A percentile compares a stretch with the other conserved stretches of the same genome.
These are phyloP conservation scores for Nycticorax nycticorax DNA, from an alignment of 2,113 vertebrate genomes.

Conservation along the genomic window DNA sequence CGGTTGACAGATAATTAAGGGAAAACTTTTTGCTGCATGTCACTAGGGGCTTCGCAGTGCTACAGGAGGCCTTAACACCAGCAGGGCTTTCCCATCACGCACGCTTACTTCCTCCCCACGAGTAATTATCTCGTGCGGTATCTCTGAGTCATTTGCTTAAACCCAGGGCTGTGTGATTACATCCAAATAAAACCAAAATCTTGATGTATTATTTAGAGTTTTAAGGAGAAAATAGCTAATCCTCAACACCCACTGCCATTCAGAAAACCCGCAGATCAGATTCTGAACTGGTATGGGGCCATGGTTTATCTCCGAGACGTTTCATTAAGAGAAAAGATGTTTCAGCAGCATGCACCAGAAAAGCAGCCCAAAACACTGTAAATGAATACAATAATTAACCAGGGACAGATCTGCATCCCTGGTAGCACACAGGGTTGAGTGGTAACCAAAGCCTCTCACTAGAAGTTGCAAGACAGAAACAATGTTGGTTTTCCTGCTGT, in stretches of 20 bases:
- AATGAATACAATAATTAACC: neutral
- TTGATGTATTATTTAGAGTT: neutral
- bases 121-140: neutral
- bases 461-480: neutral
- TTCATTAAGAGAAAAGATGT: neutral
- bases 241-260: neutral
- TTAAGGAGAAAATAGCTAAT: neutral
- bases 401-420: neutral
- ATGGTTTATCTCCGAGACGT: rapidly evolving
- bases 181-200: neutral
- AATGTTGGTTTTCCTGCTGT: neutral
- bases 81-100: neutral
- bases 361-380: neutral
- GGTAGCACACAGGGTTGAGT: neutral
- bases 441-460: neutral
- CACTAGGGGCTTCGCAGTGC: neutral
- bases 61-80: neutral
- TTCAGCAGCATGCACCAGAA: neutral
- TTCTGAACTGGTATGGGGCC: neutral
- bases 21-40: neutral
- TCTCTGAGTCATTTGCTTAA: neutral
- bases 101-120: neutral
- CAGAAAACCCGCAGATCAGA: neutral
- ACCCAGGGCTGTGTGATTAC: neutral
- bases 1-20: neutral